Conservation (phyloP, 2,888 invertebrate species). For the Autographa pulchrina region DNA sequence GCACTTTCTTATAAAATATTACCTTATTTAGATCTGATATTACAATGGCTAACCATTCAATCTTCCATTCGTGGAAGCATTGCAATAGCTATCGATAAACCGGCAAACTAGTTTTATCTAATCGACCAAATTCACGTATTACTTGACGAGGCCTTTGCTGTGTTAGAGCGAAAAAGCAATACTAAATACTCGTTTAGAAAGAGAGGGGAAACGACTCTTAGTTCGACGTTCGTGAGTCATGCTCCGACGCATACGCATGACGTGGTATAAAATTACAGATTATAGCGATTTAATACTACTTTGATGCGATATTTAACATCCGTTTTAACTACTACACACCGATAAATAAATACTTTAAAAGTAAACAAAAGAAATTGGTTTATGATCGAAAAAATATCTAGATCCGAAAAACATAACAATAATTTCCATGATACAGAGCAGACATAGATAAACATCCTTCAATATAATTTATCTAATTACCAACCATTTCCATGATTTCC, state of each 20-base stretch:
- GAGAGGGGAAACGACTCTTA: slow-evolving; percentile 67
- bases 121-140: slow-evolving; percentile 64
- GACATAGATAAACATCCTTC: no score
- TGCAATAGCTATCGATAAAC: slow-evolving; percentile 51
- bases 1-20: slow-evolving; percentile 25
- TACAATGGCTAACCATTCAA: slow-evolving; percentile 36
- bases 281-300: slow-evolving; percentile 33
- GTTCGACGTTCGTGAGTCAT: slow-evolving; percentile 82
- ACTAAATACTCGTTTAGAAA: slow-evolving; percentile 73
- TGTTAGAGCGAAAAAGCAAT: slow-evolving; percentile 58
- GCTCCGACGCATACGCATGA: slow-evolving; percentile 72
- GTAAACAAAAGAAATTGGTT: no score
- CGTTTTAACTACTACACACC: no score
- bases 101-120: slow-evolving; percentile 53
- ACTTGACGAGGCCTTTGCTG: slow-evolving; percentile 57
- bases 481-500: no score
- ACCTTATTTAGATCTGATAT: slow-evolving; percentile 30
- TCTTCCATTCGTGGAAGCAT: slow-evolving; percentile 33
- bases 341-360: no score
- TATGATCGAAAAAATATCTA: no score
- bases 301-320: no score
- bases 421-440: no score
- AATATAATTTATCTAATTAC: no score
- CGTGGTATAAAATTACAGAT: slow-evolving; percentile 51
- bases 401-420: no score